Conservation (phyloP, 2,797 vertebrate genomes). For the Urocyon cinereoargenteus region DNA sequence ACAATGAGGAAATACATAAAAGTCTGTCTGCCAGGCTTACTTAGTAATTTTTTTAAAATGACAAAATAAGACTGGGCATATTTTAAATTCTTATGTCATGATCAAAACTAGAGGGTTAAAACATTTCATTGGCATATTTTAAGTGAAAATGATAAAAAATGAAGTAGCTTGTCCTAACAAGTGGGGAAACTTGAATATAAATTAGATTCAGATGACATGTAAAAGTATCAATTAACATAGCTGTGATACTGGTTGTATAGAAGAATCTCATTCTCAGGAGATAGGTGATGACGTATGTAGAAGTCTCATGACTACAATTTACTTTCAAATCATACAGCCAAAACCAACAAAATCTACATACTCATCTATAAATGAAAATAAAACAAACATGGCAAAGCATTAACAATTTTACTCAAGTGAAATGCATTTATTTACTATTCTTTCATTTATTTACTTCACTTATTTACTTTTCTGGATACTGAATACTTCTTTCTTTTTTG, state of each 20-base stretch:
- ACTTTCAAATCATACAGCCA: background rate
- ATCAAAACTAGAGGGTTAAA: background rate
- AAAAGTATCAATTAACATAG: background rate
- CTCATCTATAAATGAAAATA: background rate
- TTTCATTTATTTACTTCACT: background rate
- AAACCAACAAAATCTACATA: background rate
- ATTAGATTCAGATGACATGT: background rate
- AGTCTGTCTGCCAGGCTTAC: background rate
- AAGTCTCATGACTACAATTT: background rate
- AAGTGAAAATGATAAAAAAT: background rate
- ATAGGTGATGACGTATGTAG: background rate
- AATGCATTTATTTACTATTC: background rate
- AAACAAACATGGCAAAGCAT: background rate
- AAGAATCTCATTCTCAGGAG: slow-evolving; percentile 4
- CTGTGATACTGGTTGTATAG: background rate
- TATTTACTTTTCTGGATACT: background rate
- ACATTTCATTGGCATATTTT: slow-evolving; percentile 13
- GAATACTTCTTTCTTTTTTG: background rate
- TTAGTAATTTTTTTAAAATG: background rate
- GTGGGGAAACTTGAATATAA: background rate
- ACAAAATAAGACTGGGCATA: background rate
- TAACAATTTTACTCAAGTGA: background rate
- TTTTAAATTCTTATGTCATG: slow-evolving; percentile 37
- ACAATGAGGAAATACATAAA: slow-evolving; percentile 28
- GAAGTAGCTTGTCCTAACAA: background rate